Evolutionary conservation across 1,140 invertebrate genomes (phyloP).

Genomic region (Eufriesea mexicana): DNA sequence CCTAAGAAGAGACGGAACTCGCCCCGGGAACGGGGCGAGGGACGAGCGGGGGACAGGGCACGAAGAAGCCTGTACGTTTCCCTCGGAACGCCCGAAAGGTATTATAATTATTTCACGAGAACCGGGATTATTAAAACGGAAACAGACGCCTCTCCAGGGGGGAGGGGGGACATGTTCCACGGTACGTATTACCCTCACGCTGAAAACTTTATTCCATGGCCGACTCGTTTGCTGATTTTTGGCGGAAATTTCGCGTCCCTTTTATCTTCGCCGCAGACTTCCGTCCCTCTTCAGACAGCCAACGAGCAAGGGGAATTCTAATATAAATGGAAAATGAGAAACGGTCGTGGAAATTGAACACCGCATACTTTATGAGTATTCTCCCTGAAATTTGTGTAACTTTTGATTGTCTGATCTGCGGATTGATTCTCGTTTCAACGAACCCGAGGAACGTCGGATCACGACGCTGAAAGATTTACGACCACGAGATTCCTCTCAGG

Average conservation of each 20-base stretch:
- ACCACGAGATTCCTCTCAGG: background rate
- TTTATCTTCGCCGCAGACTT: background rate
- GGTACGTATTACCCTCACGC: constrained; percentile 23
- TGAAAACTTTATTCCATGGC: constrained; percentile 26
- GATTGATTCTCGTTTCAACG: background rate
- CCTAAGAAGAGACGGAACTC: constrained; percentile 42
- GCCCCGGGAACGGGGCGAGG: background rate
- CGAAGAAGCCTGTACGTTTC: constrained; percentile 43
- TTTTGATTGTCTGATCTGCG: constrained; percentile 7
- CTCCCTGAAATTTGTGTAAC: constrained; percentile 18
- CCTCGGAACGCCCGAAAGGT: constrained; percentile 42
- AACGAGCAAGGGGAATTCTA: background rate
- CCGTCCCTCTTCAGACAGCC: too few relatives aligned
- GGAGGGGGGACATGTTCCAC: background rate
- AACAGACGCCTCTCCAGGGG: constrained; percentile 31
- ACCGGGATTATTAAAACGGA: constrained; percentile 64
- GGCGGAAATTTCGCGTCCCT: background rate
- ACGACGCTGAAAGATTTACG: background rate
- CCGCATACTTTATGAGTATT: constrained; percentile 14
- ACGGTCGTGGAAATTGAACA: constrained; percentile 12
- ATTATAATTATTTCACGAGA: constrained; percentile 65
- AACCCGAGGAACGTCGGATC: background rate
- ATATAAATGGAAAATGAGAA: constrained; percentile 33
- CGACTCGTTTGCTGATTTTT: constrained; percentile 27
- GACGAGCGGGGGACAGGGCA: too few relatives aligned